phyloP scores from a whole-genome alignment of 2,888 invertebrate species.

The Pterobdella sp. region DNA sequence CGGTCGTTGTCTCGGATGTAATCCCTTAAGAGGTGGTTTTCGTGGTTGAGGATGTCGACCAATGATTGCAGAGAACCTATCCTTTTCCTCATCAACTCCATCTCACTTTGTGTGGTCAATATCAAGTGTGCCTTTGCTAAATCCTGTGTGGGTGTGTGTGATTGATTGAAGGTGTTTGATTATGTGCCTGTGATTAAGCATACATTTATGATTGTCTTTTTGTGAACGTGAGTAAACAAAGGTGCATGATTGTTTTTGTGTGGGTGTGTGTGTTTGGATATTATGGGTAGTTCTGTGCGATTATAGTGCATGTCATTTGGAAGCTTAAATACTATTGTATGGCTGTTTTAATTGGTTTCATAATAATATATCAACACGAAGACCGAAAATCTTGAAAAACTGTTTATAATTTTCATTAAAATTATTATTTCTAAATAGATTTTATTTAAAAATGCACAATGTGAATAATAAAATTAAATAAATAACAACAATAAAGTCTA shows the following conservation, averaged over 20 bases:
- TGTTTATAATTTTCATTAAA: too few species aligned
- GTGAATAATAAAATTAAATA: too few species aligned
- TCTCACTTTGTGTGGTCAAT: slow-evolving; percentile 3
- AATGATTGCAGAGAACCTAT: not conserved
- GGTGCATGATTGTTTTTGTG: not conserved
- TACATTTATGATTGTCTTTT: not conserved
- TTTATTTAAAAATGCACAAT: too few species aligned
- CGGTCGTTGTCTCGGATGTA: not conserved
- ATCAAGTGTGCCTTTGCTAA: slow-evolving; percentile 4
- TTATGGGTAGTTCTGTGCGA: not conserved
- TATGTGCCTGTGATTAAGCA: not conserved
- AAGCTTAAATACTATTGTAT: too few species aligned
- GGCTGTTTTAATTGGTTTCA: too few species aligned
- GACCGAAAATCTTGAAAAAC: too few species aligned
- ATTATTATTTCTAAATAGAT: too few species aligned
- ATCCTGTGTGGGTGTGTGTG: not conserved
- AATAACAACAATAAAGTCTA: too few species aligned
- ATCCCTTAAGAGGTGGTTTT: not conserved
- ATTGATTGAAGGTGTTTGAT: not conserved
- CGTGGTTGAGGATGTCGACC: not conserved
- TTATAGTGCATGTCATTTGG: not conserved
- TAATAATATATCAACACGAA: too few species aligned
- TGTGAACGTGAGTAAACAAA: not conserved
- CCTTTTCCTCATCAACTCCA: not conserved
- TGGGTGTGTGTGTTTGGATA: slow-evolving; percentile 1